Percentiles rank a stretch among this genome's conserved stretches.
These are phyloP conservation scores for Parasteatoda tepidariorum DNA, from an alignment of 1,140 invertebrate species.

Conservation along the genomic window DNA sequence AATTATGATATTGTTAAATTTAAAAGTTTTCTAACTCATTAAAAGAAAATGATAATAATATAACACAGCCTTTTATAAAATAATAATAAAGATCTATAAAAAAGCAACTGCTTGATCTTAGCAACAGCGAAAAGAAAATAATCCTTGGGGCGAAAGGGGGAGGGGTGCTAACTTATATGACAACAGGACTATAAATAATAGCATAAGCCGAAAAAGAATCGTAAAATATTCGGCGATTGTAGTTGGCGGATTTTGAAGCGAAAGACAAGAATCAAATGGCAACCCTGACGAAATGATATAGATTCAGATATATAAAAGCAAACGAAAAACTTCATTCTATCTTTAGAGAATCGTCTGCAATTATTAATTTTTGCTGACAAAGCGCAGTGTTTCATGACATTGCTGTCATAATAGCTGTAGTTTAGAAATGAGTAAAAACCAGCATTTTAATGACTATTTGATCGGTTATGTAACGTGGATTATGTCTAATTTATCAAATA, in stretches of 20 bases:
- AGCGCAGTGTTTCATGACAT: neutral
- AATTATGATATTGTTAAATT: too few relatives aligned
- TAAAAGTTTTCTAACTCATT: too few relatives aligned
- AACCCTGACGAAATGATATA: slow-evolving; percentile 36
- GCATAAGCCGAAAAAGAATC: neutral
- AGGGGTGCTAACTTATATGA: too few relatives aligned
- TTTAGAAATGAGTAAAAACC: slow-evolving; percentile 33
- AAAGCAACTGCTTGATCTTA: too few relatives aligned
- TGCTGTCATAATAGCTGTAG: neutral
- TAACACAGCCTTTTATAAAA: too few relatives aligned
- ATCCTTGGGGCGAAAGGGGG: too few relatives aligned
- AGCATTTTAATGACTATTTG: slow-evolving; percentile 43
- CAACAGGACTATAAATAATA: too few relatives aligned
- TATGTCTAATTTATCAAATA: slow-evolving; percentile 37
- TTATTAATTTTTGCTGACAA: neutral
- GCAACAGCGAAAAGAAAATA: too few relatives aligned
- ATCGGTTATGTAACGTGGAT: slow-evolving; percentile 27
- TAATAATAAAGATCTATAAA: too few relatives aligned
- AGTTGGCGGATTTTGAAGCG: neutral
- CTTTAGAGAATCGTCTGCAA: slow-evolving; percentile 32
- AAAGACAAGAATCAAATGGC: neutral
- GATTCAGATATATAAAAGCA: slow-evolving; percentile 31
- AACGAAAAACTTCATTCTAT: slow-evolving; percentile 1
- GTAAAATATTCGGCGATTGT: too few relatives aligned
- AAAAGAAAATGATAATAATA: too few relatives aligned